Evolutionary conservation across 2,888 invertebrate species (phyloP).

Genomic region (Spisula solida): DNA sequence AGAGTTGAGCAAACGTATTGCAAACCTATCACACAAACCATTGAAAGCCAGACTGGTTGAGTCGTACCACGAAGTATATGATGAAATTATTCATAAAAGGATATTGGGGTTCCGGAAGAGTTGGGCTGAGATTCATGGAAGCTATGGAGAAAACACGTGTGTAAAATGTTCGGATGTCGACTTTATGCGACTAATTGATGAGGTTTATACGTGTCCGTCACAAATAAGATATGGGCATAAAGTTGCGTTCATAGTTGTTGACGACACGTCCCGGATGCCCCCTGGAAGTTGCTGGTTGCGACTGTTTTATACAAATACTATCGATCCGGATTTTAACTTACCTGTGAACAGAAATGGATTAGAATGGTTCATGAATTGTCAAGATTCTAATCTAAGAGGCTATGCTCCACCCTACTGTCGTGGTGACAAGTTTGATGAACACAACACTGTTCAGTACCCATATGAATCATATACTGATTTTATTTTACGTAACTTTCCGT

Average conservation of each 20-base stretch:
- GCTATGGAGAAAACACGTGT: constrained; percentile 31
- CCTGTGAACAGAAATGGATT: not conserved
- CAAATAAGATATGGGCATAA: not conserved
- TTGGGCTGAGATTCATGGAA: constrained; percentile 20
- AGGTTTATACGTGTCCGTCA: not conserved
- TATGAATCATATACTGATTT: not conserved
- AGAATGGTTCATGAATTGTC: constrained; percentile 28
- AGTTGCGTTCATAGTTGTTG: not conserved
- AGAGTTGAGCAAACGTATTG: not conserved
- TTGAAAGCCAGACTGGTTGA: constrained; percentile 17
- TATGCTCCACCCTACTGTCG: not conserved
- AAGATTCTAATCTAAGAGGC: not conserved
- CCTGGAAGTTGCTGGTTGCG: constrained; percentile 22
- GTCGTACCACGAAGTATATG: constrained; percentile 12
- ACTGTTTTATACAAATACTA: not conserved
- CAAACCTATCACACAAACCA: not conserved
- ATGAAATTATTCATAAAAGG: constrained; percentile 25
- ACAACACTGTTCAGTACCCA: not conserved
- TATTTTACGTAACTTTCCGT: not conserved
- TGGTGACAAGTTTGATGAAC: not conserved
- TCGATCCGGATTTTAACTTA: not conserved
- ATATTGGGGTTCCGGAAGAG: not conserved
- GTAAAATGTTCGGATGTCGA: constrained; percentile 28
- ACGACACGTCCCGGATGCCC: not conserved
- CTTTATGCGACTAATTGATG: not conserved